phyloP scores from a whole-genome alignment of 2,888 invertebrate species.

The Drosophila birchii region DNA sequence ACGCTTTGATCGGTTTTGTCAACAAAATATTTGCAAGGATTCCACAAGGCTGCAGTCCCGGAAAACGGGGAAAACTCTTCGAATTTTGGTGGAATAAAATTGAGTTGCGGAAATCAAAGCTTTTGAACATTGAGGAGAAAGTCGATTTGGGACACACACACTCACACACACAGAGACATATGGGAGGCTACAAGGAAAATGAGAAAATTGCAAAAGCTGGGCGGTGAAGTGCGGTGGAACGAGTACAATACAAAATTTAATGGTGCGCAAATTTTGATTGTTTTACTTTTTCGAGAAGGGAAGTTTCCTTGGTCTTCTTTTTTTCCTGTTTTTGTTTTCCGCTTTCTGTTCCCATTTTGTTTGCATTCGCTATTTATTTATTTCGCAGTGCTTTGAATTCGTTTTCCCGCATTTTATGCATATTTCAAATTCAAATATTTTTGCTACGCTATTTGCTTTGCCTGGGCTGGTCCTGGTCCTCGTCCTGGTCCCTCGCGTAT shows the following conservation, averaged over 20 bases:
- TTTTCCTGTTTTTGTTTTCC: conserved; percentile 12
- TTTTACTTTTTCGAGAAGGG: conserved; percentile 56
- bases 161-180: conserved; percentile 11
- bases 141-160: conserved; percentile 41
- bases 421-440: conserved; percentile 60
- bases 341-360: conserved; percentile 24
- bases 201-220: conserved; percentile 32
- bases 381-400: conserved; percentile 52
- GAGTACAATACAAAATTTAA: conserved; percentile 70
- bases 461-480: conserved; percentile 17
- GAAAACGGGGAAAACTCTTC: conserved; percentile 26
- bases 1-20: conserved; percentile 47
- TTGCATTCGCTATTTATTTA: conserved; percentile 55
- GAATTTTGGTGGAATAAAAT: conserved; percentile 23
- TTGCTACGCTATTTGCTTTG: conserved; percentile 57
- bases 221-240: conserved; percentile 52
- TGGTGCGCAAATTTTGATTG: conserved; percentile 77
- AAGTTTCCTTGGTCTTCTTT: conserved; percentile 36
- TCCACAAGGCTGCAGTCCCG: conserved; percentile 27
- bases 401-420: conserved; percentile 61
- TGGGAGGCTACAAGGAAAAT: conserved; percentile 1
- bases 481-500: conserved; percentile 30
- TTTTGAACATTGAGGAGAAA: conserved; percentile 43
- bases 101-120: conserved; percentile 47
- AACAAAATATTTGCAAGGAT: conserved; percentile 36